Conservation (phyloP, 2,113 vertebrate genomes). For the Heterotis niloticus region DNA sequence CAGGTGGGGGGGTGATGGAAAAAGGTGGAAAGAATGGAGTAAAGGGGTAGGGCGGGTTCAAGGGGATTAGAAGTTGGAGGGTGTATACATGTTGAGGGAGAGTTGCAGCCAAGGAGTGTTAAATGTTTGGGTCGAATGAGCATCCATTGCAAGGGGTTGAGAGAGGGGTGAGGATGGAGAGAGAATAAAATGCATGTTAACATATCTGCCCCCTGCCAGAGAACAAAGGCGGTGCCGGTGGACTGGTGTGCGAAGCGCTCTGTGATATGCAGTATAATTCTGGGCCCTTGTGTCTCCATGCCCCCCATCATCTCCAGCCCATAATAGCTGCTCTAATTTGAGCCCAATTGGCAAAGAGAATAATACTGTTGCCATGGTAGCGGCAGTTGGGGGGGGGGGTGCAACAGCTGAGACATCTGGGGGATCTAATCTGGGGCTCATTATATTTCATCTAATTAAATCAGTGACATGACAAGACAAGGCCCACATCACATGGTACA, state of each 20-base stretch:
- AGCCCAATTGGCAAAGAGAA: conserved; percentile 67
- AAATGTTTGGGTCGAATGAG: conserved; percentile 17
- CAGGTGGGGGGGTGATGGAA: conserved; percentile 37
- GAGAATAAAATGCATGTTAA: conserved; percentile 5
- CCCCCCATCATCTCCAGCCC: conserved; percentile 57
- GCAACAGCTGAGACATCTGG: conserved; percentile 65
- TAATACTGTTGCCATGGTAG: conserved; percentile 68
- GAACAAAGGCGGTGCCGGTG: background rate
- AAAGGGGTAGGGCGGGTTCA: conserved; percentile 10
- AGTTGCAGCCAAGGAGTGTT: background rate
- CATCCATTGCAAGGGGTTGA: conserved; percentile 23
- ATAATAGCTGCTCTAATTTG: conserved; percentile 79
- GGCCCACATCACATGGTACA: conserved; percentile 20
- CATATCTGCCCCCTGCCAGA: background rate
- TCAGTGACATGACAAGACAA: conserved; percentile 61
- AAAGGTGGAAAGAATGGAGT: conserved; percentile 49
- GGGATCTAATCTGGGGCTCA: conserved; percentile 72
- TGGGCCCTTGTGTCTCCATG: conserved; percentile 37
- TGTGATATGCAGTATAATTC: conserved; percentile 40
- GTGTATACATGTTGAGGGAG: conserved; percentile 3
- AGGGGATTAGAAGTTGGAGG: background rate
- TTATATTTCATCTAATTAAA: conserved; percentile 76
- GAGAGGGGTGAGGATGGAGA: background rate
- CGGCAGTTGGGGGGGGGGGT: conserved; percentile 60
- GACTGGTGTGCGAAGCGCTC: conserved; percentile 17